Evolutionary conservation across 64 coral and sea anemone species (phyloP), one percentile per base, ranked within the genome.

Genomic region (Orbicella faveolata): DNA sequence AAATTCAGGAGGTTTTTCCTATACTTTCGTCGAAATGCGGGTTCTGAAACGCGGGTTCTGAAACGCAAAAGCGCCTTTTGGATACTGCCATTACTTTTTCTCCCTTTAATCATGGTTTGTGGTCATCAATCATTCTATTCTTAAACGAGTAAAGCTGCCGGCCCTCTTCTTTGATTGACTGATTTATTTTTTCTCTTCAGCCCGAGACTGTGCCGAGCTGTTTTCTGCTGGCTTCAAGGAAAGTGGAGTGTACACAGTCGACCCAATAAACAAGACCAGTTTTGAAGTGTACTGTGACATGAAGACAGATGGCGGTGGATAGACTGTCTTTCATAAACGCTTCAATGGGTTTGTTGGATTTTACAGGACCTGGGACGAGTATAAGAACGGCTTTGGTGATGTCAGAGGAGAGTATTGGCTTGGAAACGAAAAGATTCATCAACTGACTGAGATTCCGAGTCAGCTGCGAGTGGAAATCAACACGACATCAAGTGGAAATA

Each of bases 351-450:
- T 52, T 23, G 36, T 44, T 21, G 75, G 39, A 44, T 77, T 77
- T 20, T 77, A 77, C 37, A 77, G 75, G 36, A 18, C 10, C 15
- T 77, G 75, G 75, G 37, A 77, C 16, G 75, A 77, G 75, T 77
- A 77, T 14, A 53, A 77, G 75, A 52, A 77, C 41, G 75, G 75
- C 1, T 77, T 77, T 77, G 75, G 75, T 77, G 75, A 77, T 41
- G 14, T 77, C 75, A 77, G 20, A 5, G 75, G 75, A 52, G 75
- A 77, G 75, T 77, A 37, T 77, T 77, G 75, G 75, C 75, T 77
- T 77, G 75, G 75, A 21, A 77, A 77, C 75, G 75, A 77, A 52
- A 77, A 77, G 75, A 77, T 77, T 77, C 75, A 77, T 77, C 37
- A 77, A 77, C 75, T 77, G 41, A 77, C 75, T 39, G 75, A 77